Base-by-base conservation (phyloP, 2,888 invertebrate species). In the Xanthorhoe designata region DNA sequence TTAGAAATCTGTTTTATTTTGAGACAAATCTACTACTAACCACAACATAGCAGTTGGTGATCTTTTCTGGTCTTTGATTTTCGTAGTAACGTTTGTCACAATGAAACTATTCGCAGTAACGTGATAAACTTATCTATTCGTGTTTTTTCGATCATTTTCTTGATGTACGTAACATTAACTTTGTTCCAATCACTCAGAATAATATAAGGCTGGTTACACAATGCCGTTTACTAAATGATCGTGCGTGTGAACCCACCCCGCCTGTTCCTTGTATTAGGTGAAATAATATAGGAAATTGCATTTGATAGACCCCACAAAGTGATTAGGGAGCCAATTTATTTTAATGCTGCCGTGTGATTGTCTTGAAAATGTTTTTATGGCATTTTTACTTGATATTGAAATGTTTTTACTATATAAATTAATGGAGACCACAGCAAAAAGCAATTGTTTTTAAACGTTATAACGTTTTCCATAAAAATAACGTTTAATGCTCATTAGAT, bases 201-300 rank as follows among this genome's bases (percentile, higher is more conserved):
- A 19, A 56, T 47, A 7, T 64, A 50, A 38, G 50, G 47, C 54
- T 54, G 29, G 50, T 9, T 57, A 32, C 32, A 62, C 17, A 47
- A 53, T 47, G 50, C 61, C 71, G 71, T 72, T 74, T 75, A 71
- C 72, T 67, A 70, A 75, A 76, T 74, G 72, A 64, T 69, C 65
- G 72, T 78, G 78, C 78, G 78, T 78, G 78, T 65, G 19, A 61
- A 55, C 29, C 65, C 72, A 75, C 79, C 82, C 82, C 80, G 79
- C 82, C 82, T 71, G 76, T 73, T 70, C 68, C 79, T 78, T 80
- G 76, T 76, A 78, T 77, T 79, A 76, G 75, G 78, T 79, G 75
- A 78, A 80, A 81, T 79, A 83, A 82, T 83, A 84, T 81, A 81
- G 83, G 79, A 84, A 85, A 85, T 85, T 83, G 81, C 82, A 81